Evolutionary conservation across 2,888 invertebrate species (phyloP).

Genomic region (Oscheius sp.): DNA sequence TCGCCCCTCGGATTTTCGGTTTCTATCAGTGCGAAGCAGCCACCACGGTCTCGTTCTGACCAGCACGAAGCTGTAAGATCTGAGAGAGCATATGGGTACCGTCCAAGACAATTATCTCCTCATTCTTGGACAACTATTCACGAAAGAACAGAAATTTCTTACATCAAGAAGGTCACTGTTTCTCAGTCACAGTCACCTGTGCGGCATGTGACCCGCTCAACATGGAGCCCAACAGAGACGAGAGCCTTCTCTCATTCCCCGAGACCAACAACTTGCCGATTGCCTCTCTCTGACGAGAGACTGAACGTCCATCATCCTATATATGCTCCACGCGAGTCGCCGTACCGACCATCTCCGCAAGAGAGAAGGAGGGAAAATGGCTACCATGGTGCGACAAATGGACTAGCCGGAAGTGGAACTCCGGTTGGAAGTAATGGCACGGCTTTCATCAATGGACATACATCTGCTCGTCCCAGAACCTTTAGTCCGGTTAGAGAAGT

Average conservation of each 20-base stretch:
- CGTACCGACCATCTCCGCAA: constrained; percentile 33
- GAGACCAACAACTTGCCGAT: constrained; percentile 24
- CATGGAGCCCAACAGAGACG: neutral
- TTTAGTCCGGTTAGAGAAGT: constrained; percentile 52
- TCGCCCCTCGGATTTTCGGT: constrained; percentile 49
- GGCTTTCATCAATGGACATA: neutral
- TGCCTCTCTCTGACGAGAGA: constrained; percentile 42
- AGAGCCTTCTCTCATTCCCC: constrained; percentile 25
- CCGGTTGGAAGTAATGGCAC: neutral
- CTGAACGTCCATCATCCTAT: constrained; percentile 56
- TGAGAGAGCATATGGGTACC: constrained; percentile 24
- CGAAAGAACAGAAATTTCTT: constrained; percentile 66
- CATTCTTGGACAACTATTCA: constrained; percentile 68
- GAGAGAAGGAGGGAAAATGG: neutral
- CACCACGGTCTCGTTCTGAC: constrained; percentile 40
- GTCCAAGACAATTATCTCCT: constrained; percentile 53
- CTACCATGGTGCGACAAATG: neutral
- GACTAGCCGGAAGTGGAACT: neutral
- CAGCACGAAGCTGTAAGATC: neutral
- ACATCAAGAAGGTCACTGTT: constrained; percentile 59
- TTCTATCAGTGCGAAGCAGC: constrained; percentile 53
- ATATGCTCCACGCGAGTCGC: constrained; percentile 50
- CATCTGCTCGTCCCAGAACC: neutral
- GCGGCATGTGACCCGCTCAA: neutral
- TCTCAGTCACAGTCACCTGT: constrained; percentile 12